Conservation (phyloP, 2,888 invertebrate genomes). For the Molanna angustata region DNA sequence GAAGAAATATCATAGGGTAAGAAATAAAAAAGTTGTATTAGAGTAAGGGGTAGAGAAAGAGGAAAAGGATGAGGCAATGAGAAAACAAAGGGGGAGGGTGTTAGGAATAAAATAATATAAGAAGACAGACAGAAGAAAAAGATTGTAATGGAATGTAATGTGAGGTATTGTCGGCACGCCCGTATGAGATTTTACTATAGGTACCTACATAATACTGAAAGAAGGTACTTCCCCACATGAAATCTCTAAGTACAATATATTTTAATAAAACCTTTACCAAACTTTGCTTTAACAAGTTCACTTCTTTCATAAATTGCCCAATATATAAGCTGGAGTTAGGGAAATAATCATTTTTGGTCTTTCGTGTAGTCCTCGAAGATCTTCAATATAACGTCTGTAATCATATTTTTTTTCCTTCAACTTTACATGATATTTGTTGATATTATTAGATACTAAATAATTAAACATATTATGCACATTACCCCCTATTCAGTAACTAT, state of each 20-base stretch:
- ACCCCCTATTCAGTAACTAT: too few species aligned
- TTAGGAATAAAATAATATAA: slow-evolving; percentile 29
- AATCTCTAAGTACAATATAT: not conserved
- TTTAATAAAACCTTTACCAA: not conserved
- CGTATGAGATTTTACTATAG: slow-evolving; percentile 6
- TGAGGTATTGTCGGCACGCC: slow-evolving; percentile 22
- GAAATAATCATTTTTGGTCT: too few species aligned
- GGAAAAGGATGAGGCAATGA: slow-evolving; percentile 4
- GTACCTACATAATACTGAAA: too few species aligned
- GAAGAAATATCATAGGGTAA: slow-evolving; percentile 10
- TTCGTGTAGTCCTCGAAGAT: too few species aligned
- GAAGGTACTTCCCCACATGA: too few species aligned
- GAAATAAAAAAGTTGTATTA: slow-evolving; percentile 13
- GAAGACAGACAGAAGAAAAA: slow-evolving; percentile 33
- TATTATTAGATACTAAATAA: too few species aligned
- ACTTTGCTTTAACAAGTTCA: not conserved
- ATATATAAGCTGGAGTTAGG: not conserved
- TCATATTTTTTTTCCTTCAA: too few species aligned
- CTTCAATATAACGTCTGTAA: too few species aligned
- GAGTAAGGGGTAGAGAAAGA: slow-evolving; percentile 21
- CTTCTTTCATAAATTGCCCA: not conserved
- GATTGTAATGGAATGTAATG: slow-evolving; percentile 33
- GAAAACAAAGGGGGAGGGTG: slow-evolving; percentile 19
- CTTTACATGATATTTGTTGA: too few species aligned
- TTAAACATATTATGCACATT: too few species aligned